Percentiles rank a stretch among this genome's conserved stretches.
Conservation (phyloP, 2,797 vertebrate genomes). For the Helicolenus hilgendorfi region DNA sequence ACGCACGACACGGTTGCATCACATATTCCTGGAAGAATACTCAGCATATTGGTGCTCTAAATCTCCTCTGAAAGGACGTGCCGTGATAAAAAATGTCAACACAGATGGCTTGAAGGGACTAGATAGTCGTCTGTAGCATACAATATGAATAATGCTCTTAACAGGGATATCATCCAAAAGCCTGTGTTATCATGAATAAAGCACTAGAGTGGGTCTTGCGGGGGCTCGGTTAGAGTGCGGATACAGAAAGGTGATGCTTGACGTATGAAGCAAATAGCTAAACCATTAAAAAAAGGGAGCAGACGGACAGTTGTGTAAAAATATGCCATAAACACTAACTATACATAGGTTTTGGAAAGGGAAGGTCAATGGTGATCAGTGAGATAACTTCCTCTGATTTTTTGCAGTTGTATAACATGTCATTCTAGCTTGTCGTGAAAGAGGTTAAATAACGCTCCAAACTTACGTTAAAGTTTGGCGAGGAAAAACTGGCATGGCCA, state of each 20-base stretch:
- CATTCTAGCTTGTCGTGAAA: too few species aligned
- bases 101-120: conserved; percentile 26
- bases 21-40: not conserved
- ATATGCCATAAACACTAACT: too few species aligned
- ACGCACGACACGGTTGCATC: not conserved
- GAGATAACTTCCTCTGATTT: not conserved
- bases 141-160: conserved; percentile 34
- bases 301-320: not conserved
- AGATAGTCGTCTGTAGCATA: conserved; percentile 15
- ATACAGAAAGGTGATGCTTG: not conserved
- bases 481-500: too few species aligned
- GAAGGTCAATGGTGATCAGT: not conserved
- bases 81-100: conserved; percentile 37
- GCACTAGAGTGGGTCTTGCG: not conserved
- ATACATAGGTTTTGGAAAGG: not conserved
- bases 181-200: conserved; percentile 44
- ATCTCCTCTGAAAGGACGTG: conserved; percentile 13
- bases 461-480: accelerated
- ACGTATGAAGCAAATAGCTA: not conserved
- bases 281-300: not conserved
- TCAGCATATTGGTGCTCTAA: conserved; percentile 8
- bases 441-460: too few species aligned
- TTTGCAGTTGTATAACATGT: not conserved
- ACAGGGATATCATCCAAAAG: conserved; percentile 42
- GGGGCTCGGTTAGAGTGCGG: not conserved